Percentiles rank a stretch among this genome's conserved stretches.
Evolutionary conservation across 2,113 vertebrate species (phyloP).

Genomic region (Labrus mixtus): DNA sequence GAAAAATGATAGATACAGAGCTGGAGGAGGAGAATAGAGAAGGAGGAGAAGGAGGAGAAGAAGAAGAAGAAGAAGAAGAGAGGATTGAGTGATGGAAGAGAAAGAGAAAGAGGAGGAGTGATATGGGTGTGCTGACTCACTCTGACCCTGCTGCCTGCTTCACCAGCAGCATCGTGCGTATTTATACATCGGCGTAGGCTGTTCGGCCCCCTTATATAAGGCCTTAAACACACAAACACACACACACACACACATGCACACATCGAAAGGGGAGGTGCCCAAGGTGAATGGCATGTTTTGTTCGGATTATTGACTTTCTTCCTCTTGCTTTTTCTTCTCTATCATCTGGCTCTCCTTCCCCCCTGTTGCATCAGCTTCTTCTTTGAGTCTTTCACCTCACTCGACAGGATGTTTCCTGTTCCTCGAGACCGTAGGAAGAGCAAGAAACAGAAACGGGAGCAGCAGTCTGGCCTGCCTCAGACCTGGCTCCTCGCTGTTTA

Average conservation of each 20-base stretch:
- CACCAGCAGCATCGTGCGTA: conserved; percentile 77
- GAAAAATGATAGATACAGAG: conserved; percentile 34
- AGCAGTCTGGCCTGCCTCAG: conserved; percentile 58
- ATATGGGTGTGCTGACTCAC: conserved; percentile 79
- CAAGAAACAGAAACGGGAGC: conserved; percentile 43
- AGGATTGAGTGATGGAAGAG: conserved; percentile 62
- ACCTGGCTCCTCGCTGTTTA: conserved; percentile 42
- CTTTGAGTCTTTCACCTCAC: conserved; percentile 58
- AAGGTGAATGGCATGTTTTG: conserved; percentile 65
- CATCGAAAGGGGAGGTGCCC: conserved; percentile 55
- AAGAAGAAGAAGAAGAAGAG: conserved; percentile 42
- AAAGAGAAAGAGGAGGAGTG: conserved; percentile 72
- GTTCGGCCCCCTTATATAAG: conserved; percentile 80
- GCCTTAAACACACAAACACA: conserved; percentile 45
- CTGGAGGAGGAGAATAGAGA: conserved; percentile 44
- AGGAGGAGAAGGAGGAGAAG: conserved; percentile 20
- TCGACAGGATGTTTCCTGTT: conserved; percentile 45
- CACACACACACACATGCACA: conserved; percentile 45
- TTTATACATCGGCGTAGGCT: conserved; percentile 81
- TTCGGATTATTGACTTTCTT: conserved; percentile 72
- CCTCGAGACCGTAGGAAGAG: conserved; percentile 63
- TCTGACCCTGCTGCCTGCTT: conserved; percentile 78
- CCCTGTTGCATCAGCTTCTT: conserved; percentile 38
- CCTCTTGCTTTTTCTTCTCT: conserved; percentile 13
- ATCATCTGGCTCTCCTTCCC: conserved; percentile 20